Percentiles rank a stretch among this genome's conserved stretches.
Conservation (phyloP, 2,113 vertebrate genomes). For the Centropristis striata region DNA sequence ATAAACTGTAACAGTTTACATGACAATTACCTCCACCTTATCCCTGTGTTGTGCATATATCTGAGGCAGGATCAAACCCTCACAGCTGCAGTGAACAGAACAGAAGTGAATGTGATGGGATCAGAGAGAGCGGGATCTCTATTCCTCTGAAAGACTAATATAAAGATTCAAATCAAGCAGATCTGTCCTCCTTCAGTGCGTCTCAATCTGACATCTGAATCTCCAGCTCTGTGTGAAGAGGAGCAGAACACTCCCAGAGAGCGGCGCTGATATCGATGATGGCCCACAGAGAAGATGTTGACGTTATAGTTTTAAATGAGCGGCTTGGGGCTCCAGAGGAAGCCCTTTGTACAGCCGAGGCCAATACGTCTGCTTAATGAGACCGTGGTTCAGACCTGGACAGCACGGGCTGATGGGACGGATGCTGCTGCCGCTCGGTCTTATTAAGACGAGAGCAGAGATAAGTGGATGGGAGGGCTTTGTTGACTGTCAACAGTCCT, state of each 20-base stretch:
- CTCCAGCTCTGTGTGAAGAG: not conserved
- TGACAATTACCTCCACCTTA: no score
- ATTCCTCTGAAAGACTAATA: not conserved
- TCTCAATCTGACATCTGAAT: conserved; percentile 16
- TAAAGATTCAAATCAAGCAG: not conserved
- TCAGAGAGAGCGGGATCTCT: not conserved
- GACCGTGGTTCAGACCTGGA: conserved; percentile 35
- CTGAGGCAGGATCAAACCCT: not conserved
- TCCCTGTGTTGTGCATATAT: no score
- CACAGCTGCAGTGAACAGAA: not conserved
- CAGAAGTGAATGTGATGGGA: conserved; percentile 10
- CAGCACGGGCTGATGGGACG: conserved; percentile 40
- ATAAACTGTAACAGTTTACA: no score
- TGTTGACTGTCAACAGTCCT: conserved; percentile 22
- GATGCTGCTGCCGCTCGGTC: conserved; percentile 22
- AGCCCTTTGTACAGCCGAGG: conserved; percentile 33
- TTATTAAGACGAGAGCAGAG: conserved; percentile 58
- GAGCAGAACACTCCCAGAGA: not conserved
- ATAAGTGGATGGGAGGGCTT: conserved; percentile 36
- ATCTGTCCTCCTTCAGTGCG: conserved; percentile 11
- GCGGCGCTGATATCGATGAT: conserved; percentile 10
- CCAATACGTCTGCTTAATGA: conserved; percentile 42
- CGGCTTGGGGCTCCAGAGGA: not conserved
- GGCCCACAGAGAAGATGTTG: conserved; percentile 16
- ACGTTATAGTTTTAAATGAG: conserved; percentile 29